Conservation (phyloP, 2,113 vertebrate species). For the Eubucco bourcierii region DNA sequence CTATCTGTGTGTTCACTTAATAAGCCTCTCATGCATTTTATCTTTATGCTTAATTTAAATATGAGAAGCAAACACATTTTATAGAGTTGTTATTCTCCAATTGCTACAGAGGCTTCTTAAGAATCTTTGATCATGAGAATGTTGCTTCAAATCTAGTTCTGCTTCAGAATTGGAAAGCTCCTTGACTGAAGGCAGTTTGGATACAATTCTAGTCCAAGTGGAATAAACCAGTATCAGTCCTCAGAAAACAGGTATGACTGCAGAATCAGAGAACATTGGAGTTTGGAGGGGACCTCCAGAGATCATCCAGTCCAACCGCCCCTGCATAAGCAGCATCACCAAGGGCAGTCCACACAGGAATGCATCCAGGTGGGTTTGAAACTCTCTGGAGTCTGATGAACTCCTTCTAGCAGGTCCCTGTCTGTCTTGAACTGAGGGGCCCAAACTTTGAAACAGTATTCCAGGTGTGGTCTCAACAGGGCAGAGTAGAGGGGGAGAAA, state of each 20-base stretch:
- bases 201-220: neutral
- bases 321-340: no score
- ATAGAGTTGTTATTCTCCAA: slow-evolving; percentile 53
- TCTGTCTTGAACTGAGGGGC: no score
- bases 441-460: no score
- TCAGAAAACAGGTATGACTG: neutral
- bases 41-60: slow-evolving; percentile 64
- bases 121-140: slow-evolving; percentile 58
- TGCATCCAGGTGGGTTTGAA: no score
- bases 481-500: no score
- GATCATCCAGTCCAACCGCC: no score
- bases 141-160: slow-evolving; percentile 51
- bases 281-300: no score
- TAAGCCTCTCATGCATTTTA: slow-evolving; percentile 59
- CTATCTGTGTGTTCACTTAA: slow-evolving; percentile 46
- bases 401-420: no score
- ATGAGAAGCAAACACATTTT: slow-evolving; percentile 63
- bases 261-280: no score
- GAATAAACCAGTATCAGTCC: neutral
- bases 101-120: slow-evolving; percentile 55
- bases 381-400: no score
- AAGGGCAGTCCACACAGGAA: no score
- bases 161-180: neutral
- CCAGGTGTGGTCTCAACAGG: no score
- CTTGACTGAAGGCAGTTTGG: slow-evolving; percentile 26